phyloP scores from a whole-genome alignment of 2,797 vertebrate genomes.

The Threskiornis aethiopicus region DNA sequence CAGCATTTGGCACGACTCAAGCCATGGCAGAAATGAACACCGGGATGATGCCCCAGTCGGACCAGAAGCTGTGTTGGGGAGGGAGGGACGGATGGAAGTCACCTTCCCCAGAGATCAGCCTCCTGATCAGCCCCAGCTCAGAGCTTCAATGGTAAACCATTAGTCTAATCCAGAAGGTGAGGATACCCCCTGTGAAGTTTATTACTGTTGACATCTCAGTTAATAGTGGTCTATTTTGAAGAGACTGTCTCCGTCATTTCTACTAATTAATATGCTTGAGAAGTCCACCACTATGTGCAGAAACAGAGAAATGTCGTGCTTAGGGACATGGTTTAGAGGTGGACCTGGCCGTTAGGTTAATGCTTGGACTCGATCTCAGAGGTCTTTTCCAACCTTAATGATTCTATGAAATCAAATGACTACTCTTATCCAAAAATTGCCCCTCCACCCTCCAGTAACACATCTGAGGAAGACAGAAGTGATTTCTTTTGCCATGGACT shows the following conservation, averaged over 20 bases:
- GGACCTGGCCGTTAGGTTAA: no score
- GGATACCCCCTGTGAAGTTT: not conserved
- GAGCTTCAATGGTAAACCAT: not conserved
- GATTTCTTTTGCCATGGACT: not conserved
- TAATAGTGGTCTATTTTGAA: not conserved
- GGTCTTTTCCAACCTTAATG: no score
- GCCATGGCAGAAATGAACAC: not conserved
- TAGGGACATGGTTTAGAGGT: no score
- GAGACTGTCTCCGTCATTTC: not conserved
- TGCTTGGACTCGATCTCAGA: no score
- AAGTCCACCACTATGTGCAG: not conserved
- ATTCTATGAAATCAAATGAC: not conserved
- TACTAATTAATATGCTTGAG: not conserved
- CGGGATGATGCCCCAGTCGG: accelerated
- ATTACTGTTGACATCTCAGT: not conserved
- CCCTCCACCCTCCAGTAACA: not conserved
- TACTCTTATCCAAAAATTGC: not conserved
- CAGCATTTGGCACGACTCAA: not conserved
- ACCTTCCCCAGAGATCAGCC: not conserved
- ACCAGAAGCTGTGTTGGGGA: not conserved
- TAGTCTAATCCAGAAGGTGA: not conserved
- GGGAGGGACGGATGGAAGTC: not conserved
- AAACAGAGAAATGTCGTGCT: not conserved
- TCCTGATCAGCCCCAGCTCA: not conserved
- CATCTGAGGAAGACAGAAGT: not conserved